A percentile compares a stretch with the other conserved stretches of the same genome.
Evolutionary conservation across 2,113 vertebrate genomes (phyloP).

Genomic region (Grantiella picta): DNA sequence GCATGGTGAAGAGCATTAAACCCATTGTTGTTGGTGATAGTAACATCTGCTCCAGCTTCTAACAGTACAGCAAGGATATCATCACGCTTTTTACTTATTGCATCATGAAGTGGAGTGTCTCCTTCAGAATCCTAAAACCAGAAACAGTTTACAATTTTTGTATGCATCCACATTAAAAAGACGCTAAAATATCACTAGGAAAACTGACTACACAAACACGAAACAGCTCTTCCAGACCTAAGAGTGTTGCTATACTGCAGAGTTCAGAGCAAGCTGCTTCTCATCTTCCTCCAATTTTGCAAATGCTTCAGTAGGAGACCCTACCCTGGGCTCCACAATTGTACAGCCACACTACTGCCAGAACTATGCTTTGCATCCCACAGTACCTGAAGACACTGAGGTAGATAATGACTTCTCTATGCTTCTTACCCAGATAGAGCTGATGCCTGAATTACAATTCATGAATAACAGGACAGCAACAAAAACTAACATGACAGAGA

Average conservation of each 20-base stretch:
- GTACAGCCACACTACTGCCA: background rate
- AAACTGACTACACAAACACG: background rate
- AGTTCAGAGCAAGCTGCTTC: background rate
- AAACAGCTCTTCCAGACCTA: background rate
- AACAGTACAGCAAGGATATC: slow-evolving; percentile 96
- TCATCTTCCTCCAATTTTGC: background rate
- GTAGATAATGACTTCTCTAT: background rate
- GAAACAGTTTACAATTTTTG: background rate
- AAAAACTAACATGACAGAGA: background rate
- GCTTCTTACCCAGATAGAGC: background rate
- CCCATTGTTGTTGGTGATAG: slow-evolving; percentile 98
- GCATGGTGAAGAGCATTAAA: slow-evolving; percentile 98
- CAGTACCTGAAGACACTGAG: background rate
- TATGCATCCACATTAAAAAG: background rate
- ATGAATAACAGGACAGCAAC: background rate
- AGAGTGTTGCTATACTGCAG: background rate
- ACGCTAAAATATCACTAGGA: background rate
- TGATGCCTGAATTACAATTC: background rate
- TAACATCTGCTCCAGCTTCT: slow-evolving; percentile 96
- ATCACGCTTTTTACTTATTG: slow-evolving; percentile 98
- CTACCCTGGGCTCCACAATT: background rate
- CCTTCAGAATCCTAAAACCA: slow-evolving; percentile 91
- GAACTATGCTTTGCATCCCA: background rate
- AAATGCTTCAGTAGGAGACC: background rate
- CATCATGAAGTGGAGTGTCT: slow-evolving; percentile 95